Evolutionary conservation across 2,888 invertebrate species (phyloP).

Genomic region (Sisyra terminalis): DNA sequence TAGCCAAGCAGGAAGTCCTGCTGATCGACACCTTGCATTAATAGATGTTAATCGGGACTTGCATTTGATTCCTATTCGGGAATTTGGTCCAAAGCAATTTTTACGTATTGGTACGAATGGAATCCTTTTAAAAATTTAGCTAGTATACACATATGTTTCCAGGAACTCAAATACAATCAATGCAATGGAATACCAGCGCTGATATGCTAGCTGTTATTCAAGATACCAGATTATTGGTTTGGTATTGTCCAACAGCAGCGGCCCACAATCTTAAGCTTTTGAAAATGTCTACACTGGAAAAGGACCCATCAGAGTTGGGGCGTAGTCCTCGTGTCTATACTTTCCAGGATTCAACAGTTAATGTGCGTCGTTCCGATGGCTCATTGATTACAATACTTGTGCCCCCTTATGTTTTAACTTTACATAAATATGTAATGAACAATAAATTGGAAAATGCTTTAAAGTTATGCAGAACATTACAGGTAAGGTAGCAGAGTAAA

Average conservation of each 20-base stretch:
- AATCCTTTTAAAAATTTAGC: too few species aligned
- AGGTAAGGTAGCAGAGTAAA: slow-evolving; percentile 6
- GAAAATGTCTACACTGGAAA: slow-evolving; percentile 35
- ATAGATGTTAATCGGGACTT: slow-evolving; percentile 82
- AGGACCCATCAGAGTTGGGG: slow-evolving; percentile 57
- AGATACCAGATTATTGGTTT: slow-evolving; percentile 62
- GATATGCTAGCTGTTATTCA: slow-evolving; percentile 67
- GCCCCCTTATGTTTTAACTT: slow-evolving; percentile 48
- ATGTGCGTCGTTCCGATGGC: slow-evolving; percentile 77
- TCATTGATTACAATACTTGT: slow-evolving; percentile 59
- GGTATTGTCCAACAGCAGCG: slow-evolving; percentile 63
- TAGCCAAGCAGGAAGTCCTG: slow-evolving; percentile 65
- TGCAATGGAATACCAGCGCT: slow-evolving; percentile 56
- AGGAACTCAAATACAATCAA: slow-evolving; percentile 38
- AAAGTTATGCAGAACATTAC: slow-evolving; percentile 47
- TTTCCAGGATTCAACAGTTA: slow-evolving; percentile 71
- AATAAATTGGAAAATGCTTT: slow-evolving; percentile 75
- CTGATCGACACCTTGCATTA: slow-evolving; percentile 70
- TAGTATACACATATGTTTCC: too few species aligned
- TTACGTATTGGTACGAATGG: slow-evolving; percentile 51
- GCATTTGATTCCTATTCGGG: slow-evolving; percentile 59
- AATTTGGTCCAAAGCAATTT: slow-evolving; percentile 38
- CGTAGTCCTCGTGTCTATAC: slow-evolving; percentile 66
- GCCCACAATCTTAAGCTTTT: slow-evolving; percentile 56
- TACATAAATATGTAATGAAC: slow-evolving; percentile 47